phyloP scores from a whole-genome alignment of 2,888 invertebrate genomes.

The Melieria picta region DNA sequence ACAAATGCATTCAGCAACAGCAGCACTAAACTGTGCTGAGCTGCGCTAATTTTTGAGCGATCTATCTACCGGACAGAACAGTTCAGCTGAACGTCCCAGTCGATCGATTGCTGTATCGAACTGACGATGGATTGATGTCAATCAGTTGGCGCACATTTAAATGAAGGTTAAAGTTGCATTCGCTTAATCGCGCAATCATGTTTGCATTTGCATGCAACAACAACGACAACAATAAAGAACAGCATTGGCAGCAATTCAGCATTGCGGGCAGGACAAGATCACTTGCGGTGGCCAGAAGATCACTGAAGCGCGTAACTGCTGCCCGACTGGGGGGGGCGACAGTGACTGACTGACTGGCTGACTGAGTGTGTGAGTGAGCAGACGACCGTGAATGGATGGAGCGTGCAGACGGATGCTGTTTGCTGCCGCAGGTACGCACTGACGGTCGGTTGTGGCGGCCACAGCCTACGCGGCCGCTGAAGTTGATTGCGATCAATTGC shows the following conservation, averaged over 20 bases:
- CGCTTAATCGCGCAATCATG: constrained; percentile 35
- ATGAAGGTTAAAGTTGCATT: constrained; percentile 37
- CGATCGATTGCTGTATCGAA: not conserved
- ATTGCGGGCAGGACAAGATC: constrained; percentile 8
- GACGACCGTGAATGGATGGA: not conserved
- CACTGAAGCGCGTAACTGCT: constrained; percentile 32
- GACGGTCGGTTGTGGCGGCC: not conserved
- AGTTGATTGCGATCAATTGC: constrained; percentile 31
- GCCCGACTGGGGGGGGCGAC: constrained; percentile 20
- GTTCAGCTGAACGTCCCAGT: no score
- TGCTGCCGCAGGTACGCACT: constrained; percentile 4
- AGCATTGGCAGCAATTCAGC: constrained; percentile 5
- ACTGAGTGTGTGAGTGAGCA: not conserved
- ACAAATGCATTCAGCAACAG: no score
- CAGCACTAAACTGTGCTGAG: no score
- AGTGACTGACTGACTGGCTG: not conserved
- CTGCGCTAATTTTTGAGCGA: no score
- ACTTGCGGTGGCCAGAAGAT: constrained; percentile 23
- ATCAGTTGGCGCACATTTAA: constrained; percentile 31
- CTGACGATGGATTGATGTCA: constrained; percentile 32
- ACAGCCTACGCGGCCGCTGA: not conserved
- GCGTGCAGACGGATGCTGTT: constrained; percentile 23
- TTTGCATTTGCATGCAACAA: constrained; percentile 18
- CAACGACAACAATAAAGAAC: not conserved
- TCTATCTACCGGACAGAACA: no score